Conservation (phyloP, 2,113 vertebrate species). For the Mobula birostris region DNA sequence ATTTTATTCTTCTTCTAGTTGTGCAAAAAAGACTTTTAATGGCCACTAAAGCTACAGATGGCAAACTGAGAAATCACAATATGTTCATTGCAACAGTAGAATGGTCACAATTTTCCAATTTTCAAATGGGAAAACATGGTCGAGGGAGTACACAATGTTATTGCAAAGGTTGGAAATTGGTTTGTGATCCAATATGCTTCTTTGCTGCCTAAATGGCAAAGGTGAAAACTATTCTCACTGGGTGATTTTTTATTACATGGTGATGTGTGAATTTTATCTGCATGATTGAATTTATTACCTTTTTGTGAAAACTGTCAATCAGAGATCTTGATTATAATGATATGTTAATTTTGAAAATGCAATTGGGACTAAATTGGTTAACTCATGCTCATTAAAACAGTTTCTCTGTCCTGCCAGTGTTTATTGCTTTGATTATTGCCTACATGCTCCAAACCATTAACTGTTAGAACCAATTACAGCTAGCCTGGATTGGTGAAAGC, state of each 20-base stretch:
- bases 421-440: too few relatives aligned
- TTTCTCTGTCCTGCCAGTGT: too few relatives aligned
- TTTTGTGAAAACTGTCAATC: neutral
- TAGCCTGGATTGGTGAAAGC: too few relatives aligned
- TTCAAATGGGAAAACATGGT: neutral
- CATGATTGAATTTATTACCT: neutral
- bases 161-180: neutral
- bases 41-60: neutral
- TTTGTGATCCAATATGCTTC: neutral
- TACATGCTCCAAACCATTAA: too few relatives aligned
- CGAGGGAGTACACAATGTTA: neutral
- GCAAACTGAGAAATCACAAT: neutral
- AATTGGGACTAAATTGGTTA: too few relatives aligned
- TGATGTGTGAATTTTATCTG: neutral
- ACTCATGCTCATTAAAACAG: too few relatives aligned
- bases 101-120: neutral
- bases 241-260: neutral
- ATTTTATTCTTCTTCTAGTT: neutral
- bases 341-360: neutral
- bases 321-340: neutral
- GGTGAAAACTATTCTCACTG: neutral
- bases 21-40: neutral
- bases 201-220: neutral
- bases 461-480: too few relatives aligned
- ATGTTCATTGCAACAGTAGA: neutral